phyloP scores from a whole-genome alignment of 1,140 invertebrate genomes.

The Pseudomyrmex cubaensis region DNA sequence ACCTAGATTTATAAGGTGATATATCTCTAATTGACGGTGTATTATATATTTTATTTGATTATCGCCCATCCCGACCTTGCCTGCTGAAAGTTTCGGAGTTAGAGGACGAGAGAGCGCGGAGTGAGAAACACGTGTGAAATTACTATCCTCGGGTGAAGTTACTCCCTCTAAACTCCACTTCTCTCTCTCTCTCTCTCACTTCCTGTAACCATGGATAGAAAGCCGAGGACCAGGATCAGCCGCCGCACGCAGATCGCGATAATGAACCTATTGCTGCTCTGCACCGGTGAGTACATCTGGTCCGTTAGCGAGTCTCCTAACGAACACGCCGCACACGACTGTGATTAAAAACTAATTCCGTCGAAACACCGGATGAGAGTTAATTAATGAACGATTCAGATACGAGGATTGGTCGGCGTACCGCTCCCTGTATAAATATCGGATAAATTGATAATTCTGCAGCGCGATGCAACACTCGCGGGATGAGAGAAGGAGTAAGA shows the following conservation, averaged over 20 bases:
- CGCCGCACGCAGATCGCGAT: slow-evolving; percentile 45
- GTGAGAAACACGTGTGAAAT: slow-evolving; percentile 23
- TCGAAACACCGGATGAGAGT: slow-evolving; percentile 21
- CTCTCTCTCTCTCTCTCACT: background rate
- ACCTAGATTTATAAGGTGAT: slow-evolving; percentile 16
- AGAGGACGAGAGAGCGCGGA: background rate
- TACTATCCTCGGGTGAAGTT: slow-evolving; percentile 34
- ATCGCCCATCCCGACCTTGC: background rate
- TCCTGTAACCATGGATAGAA: slow-evolving; percentile 50
- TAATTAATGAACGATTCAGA: slow-evolving; percentile 57
- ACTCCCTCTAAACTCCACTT: slow-evolving; percentile 16
- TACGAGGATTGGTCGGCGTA: background rate
- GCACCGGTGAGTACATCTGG: slow-evolving; percentile 37
- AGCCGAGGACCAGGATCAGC: slow-evolving; percentile 29
- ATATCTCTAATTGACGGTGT: slow-evolving; percentile 1
- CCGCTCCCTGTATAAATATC: slow-evolving; percentile 25
- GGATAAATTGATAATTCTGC: slow-evolving; percentile 44
- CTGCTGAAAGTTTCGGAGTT: background rate
- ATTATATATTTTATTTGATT: background rate
- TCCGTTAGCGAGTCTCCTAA: slow-evolving; percentile 7
- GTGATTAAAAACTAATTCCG: slow-evolving; percentile 53
- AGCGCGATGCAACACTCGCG: background rate
- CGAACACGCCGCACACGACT: slow-evolving; percentile 7
- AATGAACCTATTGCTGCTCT: slow-evolving; percentile 59
- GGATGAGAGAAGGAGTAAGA: background rate